Conservation (phyloP, 2,113 vertebrate species). For the Dipodomys stephensi region DNA sequence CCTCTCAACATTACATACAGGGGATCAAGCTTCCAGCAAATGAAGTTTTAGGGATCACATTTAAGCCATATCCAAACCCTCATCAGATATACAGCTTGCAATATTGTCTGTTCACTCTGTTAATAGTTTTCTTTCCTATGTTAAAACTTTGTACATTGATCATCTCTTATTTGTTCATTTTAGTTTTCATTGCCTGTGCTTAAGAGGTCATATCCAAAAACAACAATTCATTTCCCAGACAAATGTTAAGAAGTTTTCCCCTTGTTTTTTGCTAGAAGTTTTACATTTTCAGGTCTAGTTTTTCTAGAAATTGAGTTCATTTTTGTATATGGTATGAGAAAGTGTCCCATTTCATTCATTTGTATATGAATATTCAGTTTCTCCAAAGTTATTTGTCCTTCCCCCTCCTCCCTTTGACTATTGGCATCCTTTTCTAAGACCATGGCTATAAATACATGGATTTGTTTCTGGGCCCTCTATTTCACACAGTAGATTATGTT, state of each 20-base stretch:
- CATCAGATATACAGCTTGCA: neutral
- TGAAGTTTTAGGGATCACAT: neutral
- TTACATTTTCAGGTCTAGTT: neutral
- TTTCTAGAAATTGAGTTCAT: no score
- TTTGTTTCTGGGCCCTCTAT: no score
- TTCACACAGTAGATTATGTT: no score
- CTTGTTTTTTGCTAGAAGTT: neutral
- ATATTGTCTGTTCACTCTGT: no score
- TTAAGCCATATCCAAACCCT: neutral
- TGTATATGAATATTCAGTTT: neutral
- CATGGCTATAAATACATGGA: no score
- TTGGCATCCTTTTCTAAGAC: neutral
- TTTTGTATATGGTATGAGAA: neutral
- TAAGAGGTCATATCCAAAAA: no score
- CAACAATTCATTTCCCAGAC: neutral
- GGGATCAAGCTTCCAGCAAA: neutral
- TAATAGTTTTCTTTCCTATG: neutral
- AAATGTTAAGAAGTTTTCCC: neutral
- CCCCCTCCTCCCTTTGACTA: neutral
- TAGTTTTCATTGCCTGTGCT: neutral
- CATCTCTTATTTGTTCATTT: neutral
- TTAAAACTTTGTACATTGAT: neutral
- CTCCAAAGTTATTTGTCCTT: neutral
- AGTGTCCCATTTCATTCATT: no score
- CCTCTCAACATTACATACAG: neutral